Conservation (phyloP, 1,140 invertebrate genomes). For the Drosophila equinoxialis region DNA sequence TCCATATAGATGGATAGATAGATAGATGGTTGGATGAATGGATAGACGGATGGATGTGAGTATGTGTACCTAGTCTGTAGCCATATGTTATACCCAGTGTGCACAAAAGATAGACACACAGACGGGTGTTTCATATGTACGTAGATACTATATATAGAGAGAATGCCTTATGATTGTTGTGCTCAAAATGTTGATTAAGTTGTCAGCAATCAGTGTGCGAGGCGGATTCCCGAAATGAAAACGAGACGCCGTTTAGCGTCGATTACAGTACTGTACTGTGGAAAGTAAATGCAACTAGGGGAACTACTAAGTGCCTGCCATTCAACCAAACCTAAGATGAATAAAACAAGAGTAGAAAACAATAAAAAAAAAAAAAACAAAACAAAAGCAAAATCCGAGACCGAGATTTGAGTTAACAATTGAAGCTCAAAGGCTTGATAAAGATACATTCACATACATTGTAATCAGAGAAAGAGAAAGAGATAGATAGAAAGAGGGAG, state of each 20-base stretch:
- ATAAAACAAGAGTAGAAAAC: constrained; percentile 2
- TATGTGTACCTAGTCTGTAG: background rate
- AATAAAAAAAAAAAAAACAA: no score
- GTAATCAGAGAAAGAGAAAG: background rate
- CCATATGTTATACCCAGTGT: background rate
- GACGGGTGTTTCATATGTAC: background rate
- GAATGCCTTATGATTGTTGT: constrained; percentile 53
- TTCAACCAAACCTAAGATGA: constrained; percentile 11
- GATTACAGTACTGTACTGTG: constrained; percentile 38
- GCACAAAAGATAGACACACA: background rate
- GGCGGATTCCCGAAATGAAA: constrained; percentile 37
- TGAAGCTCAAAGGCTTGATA: constrained; percentile 9
- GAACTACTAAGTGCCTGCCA: constrained; percentile 6
- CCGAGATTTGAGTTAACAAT: constrained; percentile 9
- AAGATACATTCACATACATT: background rate
- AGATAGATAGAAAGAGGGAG: background rate
- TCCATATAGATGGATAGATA: constrained; percentile 17
- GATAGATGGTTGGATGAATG: constrained; percentile 3
- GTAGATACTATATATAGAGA: background rate
- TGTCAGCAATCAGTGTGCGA: constrained; percentile 68
- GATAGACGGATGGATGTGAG: background rate
- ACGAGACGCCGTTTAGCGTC: constrained; percentile 61
- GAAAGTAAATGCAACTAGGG: constrained; percentile 10
- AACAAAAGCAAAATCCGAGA: background rate
- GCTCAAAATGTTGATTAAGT: constrained; percentile 65